A percentile compares a stretch with the other conserved stretches of the same genome.
phyloP scores from a whole-genome alignment of 2,113 vertebrate genomes.

The Corynorhinus townsendii region DNA sequence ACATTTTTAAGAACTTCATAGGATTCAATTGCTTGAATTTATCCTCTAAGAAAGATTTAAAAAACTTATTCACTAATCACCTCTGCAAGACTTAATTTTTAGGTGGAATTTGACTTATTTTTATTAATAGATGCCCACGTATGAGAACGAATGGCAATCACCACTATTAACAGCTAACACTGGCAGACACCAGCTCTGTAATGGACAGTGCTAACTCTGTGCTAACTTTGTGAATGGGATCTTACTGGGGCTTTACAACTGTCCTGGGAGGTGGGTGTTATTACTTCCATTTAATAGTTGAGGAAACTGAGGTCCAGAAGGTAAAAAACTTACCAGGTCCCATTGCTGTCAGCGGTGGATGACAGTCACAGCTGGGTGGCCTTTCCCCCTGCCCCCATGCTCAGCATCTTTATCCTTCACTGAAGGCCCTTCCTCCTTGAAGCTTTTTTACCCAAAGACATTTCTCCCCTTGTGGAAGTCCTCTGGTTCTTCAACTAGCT shows the following conservation, averaged over 20 bases:
- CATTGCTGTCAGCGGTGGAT: not conserved
- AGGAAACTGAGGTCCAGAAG: not conserved
- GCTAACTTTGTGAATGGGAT: not conserved
- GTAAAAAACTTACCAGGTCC: not conserved
- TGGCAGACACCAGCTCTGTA: not conserved
- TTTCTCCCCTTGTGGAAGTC: not conserved
- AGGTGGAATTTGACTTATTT: not conserved
- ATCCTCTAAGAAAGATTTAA: not conserved
- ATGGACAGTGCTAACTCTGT: too few species aligned
- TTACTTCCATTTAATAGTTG: not conserved
- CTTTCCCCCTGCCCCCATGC: not conserved
- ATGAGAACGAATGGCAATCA: not conserved
- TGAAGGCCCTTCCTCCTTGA: not conserved
- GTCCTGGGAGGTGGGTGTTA: not conserved
- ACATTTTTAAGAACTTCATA: not conserved
- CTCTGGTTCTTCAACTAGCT: not conserved
- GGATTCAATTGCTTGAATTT: not conserved
- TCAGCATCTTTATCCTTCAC: not conserved
- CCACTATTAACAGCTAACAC: not conserved
- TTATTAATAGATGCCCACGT: not conserved
- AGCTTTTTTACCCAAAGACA: not conserved
- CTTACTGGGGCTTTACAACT: not conserved
- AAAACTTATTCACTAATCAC: not conserved
- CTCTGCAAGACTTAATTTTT: not conserved
- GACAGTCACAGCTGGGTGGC: not conserved